Evolutionary conservation across 2,888 invertebrate genomes (phyloP).

Genomic region (Ligdia adustata): DNA sequence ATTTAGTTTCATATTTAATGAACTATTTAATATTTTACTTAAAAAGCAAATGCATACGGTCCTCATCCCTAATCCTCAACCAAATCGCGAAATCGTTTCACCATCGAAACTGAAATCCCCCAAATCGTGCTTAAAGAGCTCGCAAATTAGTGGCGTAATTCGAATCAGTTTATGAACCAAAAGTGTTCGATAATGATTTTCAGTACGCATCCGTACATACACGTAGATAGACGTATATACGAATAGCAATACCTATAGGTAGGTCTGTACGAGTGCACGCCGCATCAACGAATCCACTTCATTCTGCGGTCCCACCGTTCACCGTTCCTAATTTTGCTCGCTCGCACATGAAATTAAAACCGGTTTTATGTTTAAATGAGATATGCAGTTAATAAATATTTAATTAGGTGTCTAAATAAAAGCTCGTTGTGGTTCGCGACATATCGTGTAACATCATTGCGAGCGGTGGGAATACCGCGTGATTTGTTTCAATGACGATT

Average conservation of each 20-base stretch:
- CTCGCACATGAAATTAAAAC: conserved; percentile 82
- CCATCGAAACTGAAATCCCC: conserved; percentile 15
- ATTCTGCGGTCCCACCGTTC: conserved; percentile 75
- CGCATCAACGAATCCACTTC: conserved; percentile 71
- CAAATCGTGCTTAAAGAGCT: conserved; percentile 35
- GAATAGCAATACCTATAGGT: too few relatives aligned
- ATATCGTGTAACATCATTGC: conserved; percentile 64
- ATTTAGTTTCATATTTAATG: too few relatives aligned
- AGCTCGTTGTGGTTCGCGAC: conserved; percentile 66
- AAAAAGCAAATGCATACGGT: too few relatives aligned
- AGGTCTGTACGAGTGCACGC: conserved; percentile 39
- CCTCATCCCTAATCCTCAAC: background rate
- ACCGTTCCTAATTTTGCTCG: conserved; percentile 79
- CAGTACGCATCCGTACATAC: conserved; percentile 39
- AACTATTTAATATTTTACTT: too few relatives aligned
- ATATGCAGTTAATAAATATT: conserved; percentile 82
- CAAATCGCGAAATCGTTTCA: conserved; percentile 6
- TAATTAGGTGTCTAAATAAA: conserved; percentile 83
- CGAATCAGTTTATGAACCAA: conserved; percentile 54
- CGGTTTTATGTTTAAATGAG: conserved; percentile 80
- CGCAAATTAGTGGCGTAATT: conserved; percentile 38
- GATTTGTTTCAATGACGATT: conserved; percentile 32
- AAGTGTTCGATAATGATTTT: conserved; percentile 75
- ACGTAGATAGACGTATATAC: conserved; percentile 2
- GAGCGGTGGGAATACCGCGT: conserved; percentile 47